Evolutionary conservation across 2,113 vertebrate genomes (phyloP).

Genomic region (Tauraco erythrolophus): DNA sequence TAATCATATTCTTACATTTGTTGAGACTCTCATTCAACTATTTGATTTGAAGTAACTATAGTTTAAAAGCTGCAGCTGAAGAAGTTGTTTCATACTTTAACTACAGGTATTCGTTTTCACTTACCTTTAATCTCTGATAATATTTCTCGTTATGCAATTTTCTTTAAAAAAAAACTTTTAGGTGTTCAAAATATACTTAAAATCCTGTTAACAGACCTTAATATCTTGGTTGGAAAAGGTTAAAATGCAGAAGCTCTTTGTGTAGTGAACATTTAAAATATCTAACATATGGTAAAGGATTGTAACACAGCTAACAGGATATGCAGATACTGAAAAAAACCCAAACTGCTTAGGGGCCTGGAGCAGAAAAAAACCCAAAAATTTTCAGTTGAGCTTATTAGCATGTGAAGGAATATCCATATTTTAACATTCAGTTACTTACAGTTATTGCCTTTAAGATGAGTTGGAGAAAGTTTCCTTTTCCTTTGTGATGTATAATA

Average conservation of each 20-base stretch:
- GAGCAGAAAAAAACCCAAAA: neutral
- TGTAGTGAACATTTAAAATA: neutral
- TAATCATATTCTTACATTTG: neutral
- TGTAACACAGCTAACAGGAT: neutral
- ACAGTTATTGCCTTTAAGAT: neutral
- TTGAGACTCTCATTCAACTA: neutral
- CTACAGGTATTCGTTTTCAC: neutral
- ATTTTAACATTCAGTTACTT: neutral
- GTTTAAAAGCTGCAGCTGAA: neutral
- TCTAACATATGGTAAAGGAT: neutral
- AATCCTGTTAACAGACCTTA: neutral
- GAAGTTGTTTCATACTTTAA: neutral
- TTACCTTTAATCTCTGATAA: neutral
- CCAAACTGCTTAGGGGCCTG: neutral
- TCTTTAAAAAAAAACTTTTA: neutral
- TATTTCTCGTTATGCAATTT: accelerated
- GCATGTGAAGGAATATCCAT: neutral
- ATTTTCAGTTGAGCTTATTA: neutral
- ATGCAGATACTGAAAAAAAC: neutral
- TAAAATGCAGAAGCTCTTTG: neutral
- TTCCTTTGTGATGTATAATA: neutral
- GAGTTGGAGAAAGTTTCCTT: neutral
- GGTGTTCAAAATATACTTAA: neutral
- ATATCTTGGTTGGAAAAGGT: neutral
- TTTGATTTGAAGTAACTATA: neutral